These are phyloP conservation scores for Caranx melampygus DNA, from an alignment of 2,113 vertebrate species.

Conservation along the genomic window DNA sequence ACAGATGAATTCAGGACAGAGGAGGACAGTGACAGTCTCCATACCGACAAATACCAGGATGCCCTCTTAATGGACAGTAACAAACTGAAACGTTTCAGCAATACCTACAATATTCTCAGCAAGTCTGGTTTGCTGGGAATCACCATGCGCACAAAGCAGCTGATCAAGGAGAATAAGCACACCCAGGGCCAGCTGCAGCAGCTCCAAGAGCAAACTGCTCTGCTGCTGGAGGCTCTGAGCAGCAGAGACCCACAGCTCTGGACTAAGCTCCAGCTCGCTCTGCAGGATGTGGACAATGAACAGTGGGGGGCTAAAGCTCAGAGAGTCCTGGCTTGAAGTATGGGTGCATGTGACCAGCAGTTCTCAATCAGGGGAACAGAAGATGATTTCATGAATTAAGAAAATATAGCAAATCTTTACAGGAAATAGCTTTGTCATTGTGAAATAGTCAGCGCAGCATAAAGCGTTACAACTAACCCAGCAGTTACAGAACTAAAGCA, in stretches of 20 bases:
- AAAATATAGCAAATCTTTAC: slow-evolving; percentile 6
- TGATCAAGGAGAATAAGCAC: slow-evolving; percentile 91
- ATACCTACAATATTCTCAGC: slow-evolving; percentile 90
- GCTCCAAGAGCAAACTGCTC: slow-evolving; percentile 89
- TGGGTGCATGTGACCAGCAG: slow-evolving; percentile 16
- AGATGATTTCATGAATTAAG: slow-evolving; percentile 25
- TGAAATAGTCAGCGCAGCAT: neutral
- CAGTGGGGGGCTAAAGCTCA: slow-evolving; percentile 38
- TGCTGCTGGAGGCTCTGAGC: slow-evolving; percentile 88
- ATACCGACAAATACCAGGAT: slow-evolving; percentile 43
- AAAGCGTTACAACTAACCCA: neutral
- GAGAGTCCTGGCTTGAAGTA: slow-evolving; percentile 41
- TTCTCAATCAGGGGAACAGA: slow-evolving; percentile 19
- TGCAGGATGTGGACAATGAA: slow-evolving; percentile 76
- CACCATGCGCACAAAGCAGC: slow-evolving; percentile 93
- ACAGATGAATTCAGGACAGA: slow-evolving; percentile 50
- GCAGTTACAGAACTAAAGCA: neutral
- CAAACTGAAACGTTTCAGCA: slow-evolving; percentile 90
- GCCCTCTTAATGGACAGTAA: slow-evolving; percentile 73
- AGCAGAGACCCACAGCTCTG: slow-evolving; percentile 89
- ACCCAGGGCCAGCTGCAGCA: slow-evolving; percentile 89
- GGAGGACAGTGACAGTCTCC: slow-evolving; percentile 6
- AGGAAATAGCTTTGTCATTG: neutral
- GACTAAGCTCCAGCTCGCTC: slow-evolving; percentile 88
- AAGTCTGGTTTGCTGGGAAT: slow-evolving; percentile 91